Evolutionary conservation across 1,140 invertebrate genomes (phyloP).

Genomic region (Caenorhabditis latens): DNA sequence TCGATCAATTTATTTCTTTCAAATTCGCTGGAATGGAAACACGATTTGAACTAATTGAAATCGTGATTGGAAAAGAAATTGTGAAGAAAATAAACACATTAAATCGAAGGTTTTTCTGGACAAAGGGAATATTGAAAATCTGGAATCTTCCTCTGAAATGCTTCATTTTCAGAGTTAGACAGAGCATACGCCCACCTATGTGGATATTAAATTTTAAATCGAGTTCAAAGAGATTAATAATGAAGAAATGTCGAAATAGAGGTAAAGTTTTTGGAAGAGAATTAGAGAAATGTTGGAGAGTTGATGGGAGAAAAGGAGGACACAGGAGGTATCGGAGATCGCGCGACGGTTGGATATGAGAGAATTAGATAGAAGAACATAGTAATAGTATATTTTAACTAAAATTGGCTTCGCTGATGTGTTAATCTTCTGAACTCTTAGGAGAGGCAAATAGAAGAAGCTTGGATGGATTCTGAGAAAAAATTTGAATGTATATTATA

Average conservation of each 20-base stretch:
- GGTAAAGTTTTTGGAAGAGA: slow-evolving; percentile 1
- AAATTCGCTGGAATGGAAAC: slow-evolving; percentile 32
- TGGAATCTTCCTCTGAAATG: neutral
- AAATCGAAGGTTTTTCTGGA: neutral
- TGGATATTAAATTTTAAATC: no score
- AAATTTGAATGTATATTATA: no score
- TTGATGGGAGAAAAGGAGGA: neutral
- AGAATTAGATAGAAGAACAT: slow-evolving; percentile 25
- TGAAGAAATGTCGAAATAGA: neutral
- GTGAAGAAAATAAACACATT: neutral
- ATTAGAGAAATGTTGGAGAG: neutral
- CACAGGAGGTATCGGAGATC: neutral
- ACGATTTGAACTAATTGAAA: neutral
- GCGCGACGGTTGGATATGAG: neutral
- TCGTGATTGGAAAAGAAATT: slow-evolving; percentile 5
- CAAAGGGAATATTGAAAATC: neutral
- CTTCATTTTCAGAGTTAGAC: no score
- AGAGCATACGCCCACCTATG: no score
- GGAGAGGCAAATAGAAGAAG: no score
- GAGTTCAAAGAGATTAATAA: neutral
- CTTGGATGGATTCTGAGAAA: no score
- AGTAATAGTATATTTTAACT: neutral
- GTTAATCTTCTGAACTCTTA: neutral
- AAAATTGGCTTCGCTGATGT: neutral
- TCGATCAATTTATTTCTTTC: slow-evolving; percentile 1